phyloP scores from a whole-genome alignment of 2,797 vertebrate species.

The Chaunax sp. region DNA sequence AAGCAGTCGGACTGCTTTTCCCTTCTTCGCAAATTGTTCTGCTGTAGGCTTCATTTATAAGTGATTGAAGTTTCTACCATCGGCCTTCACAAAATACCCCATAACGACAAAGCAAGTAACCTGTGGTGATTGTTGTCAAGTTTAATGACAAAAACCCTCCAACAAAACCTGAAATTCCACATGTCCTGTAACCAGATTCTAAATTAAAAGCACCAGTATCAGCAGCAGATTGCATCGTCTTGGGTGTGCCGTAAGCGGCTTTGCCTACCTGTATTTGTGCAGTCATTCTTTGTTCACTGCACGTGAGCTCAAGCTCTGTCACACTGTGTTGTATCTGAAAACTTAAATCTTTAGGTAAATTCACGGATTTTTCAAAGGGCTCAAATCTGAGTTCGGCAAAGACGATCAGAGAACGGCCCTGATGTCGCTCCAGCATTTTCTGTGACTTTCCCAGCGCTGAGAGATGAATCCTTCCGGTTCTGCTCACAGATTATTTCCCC shows the following conservation, averaged over 20 bases:
- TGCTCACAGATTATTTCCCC: neutral
- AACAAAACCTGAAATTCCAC: neutral
- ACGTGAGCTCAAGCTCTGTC: constrained; percentile 6
- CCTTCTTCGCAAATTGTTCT: neutral
- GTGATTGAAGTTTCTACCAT: neutral
- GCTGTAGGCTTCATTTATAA: neutral
- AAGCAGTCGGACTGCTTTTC: neutral
- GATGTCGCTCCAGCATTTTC: neutral
- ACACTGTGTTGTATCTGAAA: neutral
- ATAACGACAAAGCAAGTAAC: neutral
- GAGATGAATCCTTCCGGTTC: constrained; percentile 6
- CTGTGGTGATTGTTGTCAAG: neutral
- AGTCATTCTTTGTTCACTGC: constrained; percentile 6
- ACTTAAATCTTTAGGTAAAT: neutral
- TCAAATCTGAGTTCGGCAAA: neutral
- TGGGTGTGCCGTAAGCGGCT: constrained; percentile 39
- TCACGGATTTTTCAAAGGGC: neutral
- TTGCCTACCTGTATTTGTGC: constrained; percentile 47
- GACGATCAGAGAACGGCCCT: neutral
- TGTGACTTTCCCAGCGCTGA: neutral
- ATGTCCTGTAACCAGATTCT: neutral
- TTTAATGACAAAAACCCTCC: neutral
- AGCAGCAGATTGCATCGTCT: constrained; percentile 32
- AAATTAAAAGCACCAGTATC: constrained; percentile 1
- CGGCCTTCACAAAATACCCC: neutral